Evolutionary conservation across 2,797 vertebrate genomes (phyloP).

Genomic region (Macroramphosus scolopax): DNA sequence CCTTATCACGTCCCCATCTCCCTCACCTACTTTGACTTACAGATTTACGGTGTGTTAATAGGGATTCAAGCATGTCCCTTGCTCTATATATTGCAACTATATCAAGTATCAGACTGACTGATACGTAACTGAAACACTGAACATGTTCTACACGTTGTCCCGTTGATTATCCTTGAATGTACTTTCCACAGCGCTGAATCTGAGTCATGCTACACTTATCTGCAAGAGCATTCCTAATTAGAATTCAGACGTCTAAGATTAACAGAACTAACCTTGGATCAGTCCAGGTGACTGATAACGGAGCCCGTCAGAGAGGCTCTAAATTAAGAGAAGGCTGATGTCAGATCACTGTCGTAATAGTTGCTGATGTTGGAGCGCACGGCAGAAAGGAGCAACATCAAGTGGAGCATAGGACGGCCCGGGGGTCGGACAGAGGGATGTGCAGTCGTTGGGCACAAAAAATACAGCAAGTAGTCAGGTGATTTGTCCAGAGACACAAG

Average conservation of each 20-base stretch:
- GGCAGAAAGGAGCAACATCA: slow-evolving; percentile 6
- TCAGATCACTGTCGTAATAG: slow-evolving; percentile 25
- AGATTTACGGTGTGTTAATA: slow-evolving; percentile 3
- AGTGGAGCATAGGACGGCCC: not conserved
- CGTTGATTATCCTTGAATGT: slow-evolving; percentile 1
- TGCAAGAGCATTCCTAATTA: slow-evolving; percentile 36
- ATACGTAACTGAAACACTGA: not conserved
- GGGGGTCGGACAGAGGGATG: slow-evolving; percentile 5
- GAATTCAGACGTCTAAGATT: slow-evolving; percentile 24
- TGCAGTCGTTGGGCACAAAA: not conserved
- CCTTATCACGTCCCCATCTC: slow-evolving; percentile 4
- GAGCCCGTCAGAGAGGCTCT: slow-evolving; percentile 16
- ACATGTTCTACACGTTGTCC: no score
- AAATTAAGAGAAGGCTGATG: slow-evolving; percentile 32
- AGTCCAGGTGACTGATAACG: slow-evolving; percentile 2
- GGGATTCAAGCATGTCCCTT: not conserved
- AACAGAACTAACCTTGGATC: slow-evolving; percentile 47
- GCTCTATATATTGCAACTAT: slow-evolving; percentile 2
- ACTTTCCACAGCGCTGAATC: slow-evolving; percentile 14
- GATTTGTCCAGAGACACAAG: slow-evolving; percentile 5
- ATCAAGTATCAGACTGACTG: no score
- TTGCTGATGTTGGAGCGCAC: slow-evolving; percentile 10
- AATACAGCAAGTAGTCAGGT: slow-evolving; percentile 3
- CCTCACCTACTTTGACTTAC: not conserved
- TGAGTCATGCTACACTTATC: slow-evolving; percentile 6